Conservation (phyloP, 2,113 vertebrate genomes). For the Helogale parvula region DNA sequence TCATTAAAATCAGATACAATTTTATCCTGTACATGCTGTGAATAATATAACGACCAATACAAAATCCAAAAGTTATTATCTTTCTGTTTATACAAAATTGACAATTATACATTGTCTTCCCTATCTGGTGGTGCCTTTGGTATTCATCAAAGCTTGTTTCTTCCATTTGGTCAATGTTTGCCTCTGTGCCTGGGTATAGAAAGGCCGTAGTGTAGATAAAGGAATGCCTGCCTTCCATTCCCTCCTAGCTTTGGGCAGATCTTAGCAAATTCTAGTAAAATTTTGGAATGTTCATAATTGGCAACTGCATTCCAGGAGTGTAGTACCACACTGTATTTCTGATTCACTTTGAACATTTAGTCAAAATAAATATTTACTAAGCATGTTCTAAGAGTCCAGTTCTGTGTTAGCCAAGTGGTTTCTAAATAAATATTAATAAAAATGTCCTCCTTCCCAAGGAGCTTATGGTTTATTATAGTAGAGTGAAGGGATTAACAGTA, state of each 20-base stretch:
- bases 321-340: neutral
- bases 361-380: slow-evolving; percentile 27
- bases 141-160: neutral
- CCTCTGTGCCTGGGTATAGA: neutral
- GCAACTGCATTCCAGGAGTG: neutral
- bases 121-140: neutral
- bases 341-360: neutral
- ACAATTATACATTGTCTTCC: neutral
- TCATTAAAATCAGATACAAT: neutral
- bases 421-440: slow-evolving; percentile 30
- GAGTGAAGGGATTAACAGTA: neutral
- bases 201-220: neutral
- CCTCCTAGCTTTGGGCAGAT: neutral
- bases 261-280: neutral
- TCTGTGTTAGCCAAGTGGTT: neutral
- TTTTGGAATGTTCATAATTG: neutral
- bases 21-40: neutral
- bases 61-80: neutral
- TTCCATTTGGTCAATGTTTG: neutral
- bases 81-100: neutral
- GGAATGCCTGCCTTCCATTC: neutral
- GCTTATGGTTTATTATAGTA: neutral
- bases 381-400: neutral
- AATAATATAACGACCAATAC: neutral
- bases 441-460: neutral